Evolutionary conservation across 2,888 invertebrate genomes (phyloP).

Genomic region (Amphipyra tragopoginis): DNA sequence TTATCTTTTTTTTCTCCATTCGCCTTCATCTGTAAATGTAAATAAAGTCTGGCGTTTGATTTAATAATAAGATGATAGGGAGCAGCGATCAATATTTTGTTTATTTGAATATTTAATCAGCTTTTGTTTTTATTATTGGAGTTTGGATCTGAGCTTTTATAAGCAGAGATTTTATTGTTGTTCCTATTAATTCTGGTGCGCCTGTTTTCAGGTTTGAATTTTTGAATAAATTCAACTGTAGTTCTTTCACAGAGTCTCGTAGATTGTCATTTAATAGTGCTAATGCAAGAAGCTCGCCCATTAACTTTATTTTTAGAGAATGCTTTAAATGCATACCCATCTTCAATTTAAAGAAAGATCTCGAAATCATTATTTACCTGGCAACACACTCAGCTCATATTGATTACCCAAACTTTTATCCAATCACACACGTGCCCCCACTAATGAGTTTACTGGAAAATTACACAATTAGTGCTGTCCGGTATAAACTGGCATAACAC

Average conservation of each 20-base stretch:
- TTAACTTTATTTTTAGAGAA: no score
- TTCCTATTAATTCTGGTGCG: no score
- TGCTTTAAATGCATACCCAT: no score
- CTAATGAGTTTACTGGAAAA: slow-evolving; percentile 86
- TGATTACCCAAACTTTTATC: slow-evolving; percentile 18
- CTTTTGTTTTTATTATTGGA: slow-evolving; percentile 20
- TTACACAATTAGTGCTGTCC: slow-evolving; percentile 83
- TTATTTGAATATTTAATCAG: slow-evolving; percentile 67
- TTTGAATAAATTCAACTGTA: no score
- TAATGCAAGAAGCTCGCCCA: no score
- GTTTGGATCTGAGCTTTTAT: not conserved
- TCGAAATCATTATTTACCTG: no score
- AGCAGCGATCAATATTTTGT: slow-evolving; percentile 66
- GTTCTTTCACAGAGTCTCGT: no score
- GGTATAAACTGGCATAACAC: slow-evolving; percentile 75
- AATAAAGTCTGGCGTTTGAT: slow-evolving; percentile 83
- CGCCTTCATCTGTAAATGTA: slow-evolving; percentile 80
- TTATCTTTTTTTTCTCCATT: slow-evolving; percentile 75
- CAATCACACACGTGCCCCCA: slow-evolving; percentile 38
- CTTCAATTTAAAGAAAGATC: no score
- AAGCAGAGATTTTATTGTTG: no score
- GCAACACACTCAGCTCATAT: not conserved
- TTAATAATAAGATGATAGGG: slow-evolving; percentile 72
- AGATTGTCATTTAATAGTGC: no score
- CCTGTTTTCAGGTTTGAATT: no score